Percentiles rank a stretch among this genome's conserved stretches.
Evolutionary conservation across 2,113 vertebrate genomes (phyloP).

Genomic region (Chrysemys picta): DNA sequence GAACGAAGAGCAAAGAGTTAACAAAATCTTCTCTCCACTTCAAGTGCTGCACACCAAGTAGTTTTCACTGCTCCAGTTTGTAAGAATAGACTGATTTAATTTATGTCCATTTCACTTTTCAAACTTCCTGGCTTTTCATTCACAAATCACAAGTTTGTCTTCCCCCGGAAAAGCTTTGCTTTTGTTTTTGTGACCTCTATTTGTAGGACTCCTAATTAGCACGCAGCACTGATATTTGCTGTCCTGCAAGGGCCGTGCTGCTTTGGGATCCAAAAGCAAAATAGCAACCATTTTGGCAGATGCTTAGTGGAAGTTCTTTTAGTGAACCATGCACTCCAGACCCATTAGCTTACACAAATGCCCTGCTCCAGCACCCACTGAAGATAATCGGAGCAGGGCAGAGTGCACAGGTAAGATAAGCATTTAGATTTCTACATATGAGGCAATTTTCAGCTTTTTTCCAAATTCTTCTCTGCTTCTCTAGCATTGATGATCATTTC

Average conservation of each 20-base stretch:
- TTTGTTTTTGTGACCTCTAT: constrained; percentile 79
- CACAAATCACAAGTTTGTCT: constrained; percentile 77
- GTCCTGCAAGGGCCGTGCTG: constrained; percentile 47
- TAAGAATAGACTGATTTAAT: constrained; percentile 64
- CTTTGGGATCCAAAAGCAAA: constrained; percentile 50
- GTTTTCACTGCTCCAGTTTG: constrained; percentile 48
- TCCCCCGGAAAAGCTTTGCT: constrained; percentile 74
- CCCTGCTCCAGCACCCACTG: background rate
- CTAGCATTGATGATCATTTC: background rate
- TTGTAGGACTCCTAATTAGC: constrained; percentile 77
- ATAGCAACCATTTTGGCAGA: constrained; percentile 37
- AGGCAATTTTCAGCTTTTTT: background rate
- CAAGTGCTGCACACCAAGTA: constrained; percentile 8
- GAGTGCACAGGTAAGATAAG: background rate
- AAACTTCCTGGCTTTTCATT: constrained; percentile 80
- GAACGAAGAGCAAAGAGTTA: constrained; percentile 42
- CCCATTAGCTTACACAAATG: background rate
- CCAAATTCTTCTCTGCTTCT: constrained; percentile 1
- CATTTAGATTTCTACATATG: background rate
- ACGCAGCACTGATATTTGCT: constrained; percentile 71
- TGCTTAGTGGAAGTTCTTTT: background rate
- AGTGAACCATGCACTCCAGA: accelerated
- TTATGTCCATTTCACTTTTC: constrained; percentile 72
- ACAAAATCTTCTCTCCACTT: constrained; percentile 33
- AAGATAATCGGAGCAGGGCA: background rate